A percentile compares a stretch with the other conserved stretches of the same genome.
Conservation (phyloP, 2,113 vertebrate genomes). For the Tretioscincus oriximinensis region DNA sequence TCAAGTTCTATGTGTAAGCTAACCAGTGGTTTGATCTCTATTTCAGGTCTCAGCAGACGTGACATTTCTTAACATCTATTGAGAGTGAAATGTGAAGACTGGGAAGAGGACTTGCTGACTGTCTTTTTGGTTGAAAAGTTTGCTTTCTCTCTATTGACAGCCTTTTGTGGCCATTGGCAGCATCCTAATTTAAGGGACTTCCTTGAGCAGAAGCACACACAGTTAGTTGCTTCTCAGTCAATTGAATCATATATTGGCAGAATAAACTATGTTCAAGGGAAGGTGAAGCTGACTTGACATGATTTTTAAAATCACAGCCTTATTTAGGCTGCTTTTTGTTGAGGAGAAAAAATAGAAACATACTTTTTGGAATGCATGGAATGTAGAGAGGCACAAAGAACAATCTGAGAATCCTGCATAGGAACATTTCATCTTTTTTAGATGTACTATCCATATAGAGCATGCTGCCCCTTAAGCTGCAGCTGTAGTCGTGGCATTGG, state of each 20-base stretch:
- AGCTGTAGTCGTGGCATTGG: constrained; percentile 67
- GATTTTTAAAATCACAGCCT: constrained; percentile 35
- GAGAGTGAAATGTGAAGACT: constrained; percentile 50
- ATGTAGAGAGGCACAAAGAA: constrained; percentile 45
- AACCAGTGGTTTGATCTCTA: constrained; percentile 55
- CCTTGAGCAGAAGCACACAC: constrained; percentile 42
- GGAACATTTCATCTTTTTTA: constrained; percentile 57
- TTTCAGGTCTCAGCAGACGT: constrained; percentile 65
- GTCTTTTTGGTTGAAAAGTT: constrained; percentile 50
- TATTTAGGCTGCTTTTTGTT: constrained; percentile 51
- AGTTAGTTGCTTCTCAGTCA: constrained; percentile 29
- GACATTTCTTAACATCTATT: constrained; percentile 52
- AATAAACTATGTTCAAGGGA: constrained; percentile 11
- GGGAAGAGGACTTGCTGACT: constrained; percentile 37
- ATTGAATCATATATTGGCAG: background rate
- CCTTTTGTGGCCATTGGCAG: constrained; percentile 10
- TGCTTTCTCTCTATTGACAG: background rate
- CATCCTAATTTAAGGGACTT: constrained; percentile 45
- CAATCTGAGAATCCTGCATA: constrained; percentile 21
- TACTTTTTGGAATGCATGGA: constrained; percentile 56
- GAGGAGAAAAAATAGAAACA: constrained; percentile 46
- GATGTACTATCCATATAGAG: constrained; percentile 57
- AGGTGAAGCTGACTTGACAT: constrained; percentile 32
- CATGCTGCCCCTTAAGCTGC: constrained; percentile 50
- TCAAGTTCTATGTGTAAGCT: constrained; percentile 18